Base-by-base conservation (phyloP, 2,113 vertebrate genomes). In the Echinops telfairi region DNA sequence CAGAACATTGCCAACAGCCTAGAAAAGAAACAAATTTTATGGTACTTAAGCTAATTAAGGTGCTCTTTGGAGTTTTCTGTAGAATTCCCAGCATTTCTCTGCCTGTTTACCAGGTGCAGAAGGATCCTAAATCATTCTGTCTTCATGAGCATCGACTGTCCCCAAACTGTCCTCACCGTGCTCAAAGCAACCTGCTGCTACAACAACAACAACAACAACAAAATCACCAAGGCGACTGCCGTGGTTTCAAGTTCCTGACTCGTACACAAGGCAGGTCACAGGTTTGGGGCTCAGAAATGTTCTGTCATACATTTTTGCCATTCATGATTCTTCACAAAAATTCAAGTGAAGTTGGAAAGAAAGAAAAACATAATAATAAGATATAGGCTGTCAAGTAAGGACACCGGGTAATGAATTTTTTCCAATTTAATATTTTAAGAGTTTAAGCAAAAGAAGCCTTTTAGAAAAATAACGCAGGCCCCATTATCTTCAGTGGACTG, bases 331-430 rank as follows among this genome's bases (percentile, higher is more conserved):
- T 84, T 80, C 75, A 66, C 20, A 91, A 79, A 81, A 79, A 60
- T 38, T 36, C 79, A 90, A 83, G 12, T 76, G 29, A 64, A 68
- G 64, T 76, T 91, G 17, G 89, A 94, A 94, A 79, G 57, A 86
- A 87, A 25, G 12, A 64, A 90, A 92, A 73, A 83, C 73, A 14
- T 14, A 53, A 53, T 14, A 53, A 94, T 40, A 73, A 3, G 2
- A 60, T 53, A 53, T 53, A 53, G 5, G 43, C 43, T 5, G 10
- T 47, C 43, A 47, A 53, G 47, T 53, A 53, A 10, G 12, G 47
- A 53, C 10, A 53, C 47, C 47, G 10, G 1, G 47, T 53, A 53
- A 53, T 53, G 47, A 11, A 53, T 53, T 11, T 10, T 53, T 53
- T 53, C 60, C 60, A 60, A 86, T 81, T 17, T 27, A 76, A 53